Percentiles rank a stretch among this genome's conserved stretches.
Evolutionary conservation across 2,113 vertebrate species (phyloP).

Genomic region (Ceratotherium simum): DNA sequence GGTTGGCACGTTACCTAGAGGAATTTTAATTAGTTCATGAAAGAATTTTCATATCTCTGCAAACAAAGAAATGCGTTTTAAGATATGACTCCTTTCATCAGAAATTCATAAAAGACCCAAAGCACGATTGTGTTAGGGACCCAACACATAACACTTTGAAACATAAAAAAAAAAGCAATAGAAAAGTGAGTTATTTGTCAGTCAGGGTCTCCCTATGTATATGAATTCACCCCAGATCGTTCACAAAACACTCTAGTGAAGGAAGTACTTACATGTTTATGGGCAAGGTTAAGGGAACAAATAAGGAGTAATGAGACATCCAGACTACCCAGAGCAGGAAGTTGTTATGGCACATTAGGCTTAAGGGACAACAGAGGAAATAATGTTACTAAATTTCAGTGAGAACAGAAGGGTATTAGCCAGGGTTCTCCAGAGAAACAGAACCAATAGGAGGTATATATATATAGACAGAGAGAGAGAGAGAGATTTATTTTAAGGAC

Average conservation of each 20-base stretch:
- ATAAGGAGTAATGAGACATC: not conserved
- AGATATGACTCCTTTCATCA: not conserved
- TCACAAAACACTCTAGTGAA: not conserved
- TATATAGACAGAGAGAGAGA: not conserved
- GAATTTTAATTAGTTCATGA: slow-evolving; percentile 9
- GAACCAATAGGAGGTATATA: not conserved
- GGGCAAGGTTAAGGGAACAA: not conserved
- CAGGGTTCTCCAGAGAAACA: not conserved
- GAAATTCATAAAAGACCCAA: not conserved
- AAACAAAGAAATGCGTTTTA: not conserved
- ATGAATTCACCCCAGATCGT: not conserved
- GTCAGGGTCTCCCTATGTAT: not conserved
- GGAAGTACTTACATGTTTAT: not conserved
- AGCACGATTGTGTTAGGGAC: not conserved
- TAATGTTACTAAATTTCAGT: not conserved
- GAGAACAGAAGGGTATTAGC: not conserved
- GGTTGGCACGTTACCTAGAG: not conserved
- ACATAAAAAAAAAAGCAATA: not conserved
- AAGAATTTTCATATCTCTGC: not conserved
- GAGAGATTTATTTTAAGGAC: not conserved
- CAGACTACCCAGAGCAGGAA: not conserved
- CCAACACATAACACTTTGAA: not conserved
- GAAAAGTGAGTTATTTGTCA: not conserved
- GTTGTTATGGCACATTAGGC: rapidly evolving
- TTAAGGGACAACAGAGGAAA: not conserved